These are phyloP conservation scores for Opisthocomus hoazin DNA, from an alignment of 2,113 vertebrate genomes.

Conservation along the genomic window DNA sequence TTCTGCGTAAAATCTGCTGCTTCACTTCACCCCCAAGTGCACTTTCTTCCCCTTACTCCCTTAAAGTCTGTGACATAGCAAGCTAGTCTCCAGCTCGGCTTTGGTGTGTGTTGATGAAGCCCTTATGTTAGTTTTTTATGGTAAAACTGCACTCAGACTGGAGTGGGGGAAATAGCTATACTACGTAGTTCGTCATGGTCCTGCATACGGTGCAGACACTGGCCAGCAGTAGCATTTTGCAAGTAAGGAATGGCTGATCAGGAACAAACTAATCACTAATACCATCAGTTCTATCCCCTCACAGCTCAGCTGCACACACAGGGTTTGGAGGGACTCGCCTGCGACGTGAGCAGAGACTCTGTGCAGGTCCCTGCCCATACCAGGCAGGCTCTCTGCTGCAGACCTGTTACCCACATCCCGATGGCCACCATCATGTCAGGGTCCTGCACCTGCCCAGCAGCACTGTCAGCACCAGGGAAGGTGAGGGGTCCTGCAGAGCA, in stretches of 20 bases:
- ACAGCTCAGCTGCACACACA: neutral
- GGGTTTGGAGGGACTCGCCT: neutral
- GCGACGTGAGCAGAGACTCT: neutral
- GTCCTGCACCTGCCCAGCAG: too few relatives aligned
- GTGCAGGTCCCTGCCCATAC: neutral
- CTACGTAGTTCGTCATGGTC: neutral
- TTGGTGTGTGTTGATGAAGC: neutral
- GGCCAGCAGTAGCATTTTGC: neutral
- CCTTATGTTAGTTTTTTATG: neutral
- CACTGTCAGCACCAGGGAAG: too few relatives aligned
- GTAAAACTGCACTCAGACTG: neutral
- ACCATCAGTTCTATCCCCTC: too few relatives aligned
- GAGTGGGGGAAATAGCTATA: neutral
- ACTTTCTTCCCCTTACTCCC: neutral
- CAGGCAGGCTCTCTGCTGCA: neutral
- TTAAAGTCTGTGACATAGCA: neutral
- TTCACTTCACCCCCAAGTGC: neutral
- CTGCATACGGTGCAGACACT: neutral
- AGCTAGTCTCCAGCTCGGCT: neutral
- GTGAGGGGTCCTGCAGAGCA: neutral
- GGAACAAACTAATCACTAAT: neutral
- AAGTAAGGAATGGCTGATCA: neutral
- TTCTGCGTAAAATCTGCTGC: neutral
- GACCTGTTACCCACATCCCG: fast-evolving
- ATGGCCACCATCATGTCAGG: neutral